These are phyloP conservation scores for Psittacula derbiana DNA, from an alignment of 2,797 vertebrate genomes.

Conservation along the genomic window DNA sequence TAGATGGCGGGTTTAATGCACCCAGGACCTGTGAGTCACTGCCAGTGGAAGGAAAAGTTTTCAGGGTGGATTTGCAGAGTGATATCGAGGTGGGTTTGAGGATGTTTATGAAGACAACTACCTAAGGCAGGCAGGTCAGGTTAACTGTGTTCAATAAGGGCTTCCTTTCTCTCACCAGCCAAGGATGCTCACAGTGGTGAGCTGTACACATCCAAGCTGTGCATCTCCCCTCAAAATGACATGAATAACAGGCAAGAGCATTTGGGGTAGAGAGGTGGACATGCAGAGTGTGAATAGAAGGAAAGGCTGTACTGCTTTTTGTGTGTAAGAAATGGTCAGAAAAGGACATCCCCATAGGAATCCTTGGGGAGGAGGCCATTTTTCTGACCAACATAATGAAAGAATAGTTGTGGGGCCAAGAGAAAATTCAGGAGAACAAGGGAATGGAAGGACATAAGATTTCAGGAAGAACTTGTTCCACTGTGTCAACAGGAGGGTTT, in stretches of 20 bases:
- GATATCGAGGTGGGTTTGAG: background rate
- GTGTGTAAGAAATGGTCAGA: background rate
- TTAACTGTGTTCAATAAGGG: background rate
- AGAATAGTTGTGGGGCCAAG: background rate
- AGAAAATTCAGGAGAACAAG: background rate
- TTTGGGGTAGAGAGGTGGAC: background rate
- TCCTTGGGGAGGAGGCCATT: background rate
- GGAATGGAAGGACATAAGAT: background rate
- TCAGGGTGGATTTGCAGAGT: background rate
- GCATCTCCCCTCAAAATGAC: background rate
- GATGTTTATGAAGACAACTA: background rate
- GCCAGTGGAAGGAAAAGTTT: background rate
- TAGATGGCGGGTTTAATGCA: background rate
- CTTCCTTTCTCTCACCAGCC: background rate
- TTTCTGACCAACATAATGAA: background rate
- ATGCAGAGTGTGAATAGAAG: background rate
- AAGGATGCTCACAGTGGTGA: background rate
- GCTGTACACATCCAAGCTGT: rapidly evolving
- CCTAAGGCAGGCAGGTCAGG: background rate
- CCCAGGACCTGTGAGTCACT: background rate
- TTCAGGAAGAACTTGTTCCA: background rate
- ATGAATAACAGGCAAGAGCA: background rate
- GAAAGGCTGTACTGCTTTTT: background rate
- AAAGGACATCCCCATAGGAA: background rate
- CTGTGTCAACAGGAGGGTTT: background rate